Base-by-base conservation (phyloP, 2,113 vertebrate genomes). In the Pollachius pollachius region DNA sequence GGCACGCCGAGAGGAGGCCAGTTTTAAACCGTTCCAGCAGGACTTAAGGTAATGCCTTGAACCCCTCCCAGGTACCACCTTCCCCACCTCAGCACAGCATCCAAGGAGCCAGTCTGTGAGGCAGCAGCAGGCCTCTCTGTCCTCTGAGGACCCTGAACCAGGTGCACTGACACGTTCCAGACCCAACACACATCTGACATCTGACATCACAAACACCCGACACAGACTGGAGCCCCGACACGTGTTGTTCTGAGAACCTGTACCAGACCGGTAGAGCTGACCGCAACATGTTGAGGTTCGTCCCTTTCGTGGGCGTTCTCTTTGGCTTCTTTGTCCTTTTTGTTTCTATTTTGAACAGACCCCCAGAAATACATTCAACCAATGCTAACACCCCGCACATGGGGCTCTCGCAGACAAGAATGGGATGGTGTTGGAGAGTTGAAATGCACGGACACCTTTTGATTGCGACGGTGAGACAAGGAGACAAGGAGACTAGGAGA, bases 91-190 rank as follows among this genome's bases (percentile, higher is more conserved):
- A 34, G 30, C 30, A 34, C 30, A 34, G 30, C 30, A 34, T 34
- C 30, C 30, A 7, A 7, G 30, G 30, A 5, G 30, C 30, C 6
- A 4, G 30, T 34, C 30, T 5, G 6, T 7, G 30, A 7, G 30
- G 30, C 30, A 7, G 30, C 30, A 5, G 30, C 30, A 7, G 30
- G 6, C 41, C 41, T 9, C 41, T 48, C 41, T 48, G 41, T 83
- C 82, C 76, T 79, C 79, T 71, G 71, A 85, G 82, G 78, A 70
- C 65, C 71, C 80, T 61, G 41, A 77, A 76, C 68, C 58, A 73
- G 66, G 37, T 63, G 69, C 65, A 72, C 71, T 75, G 80, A 86
- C 75, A 79, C 72, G 82, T 85, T 86, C 82, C 48, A 52, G 18
- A 84, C 69, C 74, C 72, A 85, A 72, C 78, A 1, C 41, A 48